Evolutionary conservation across 1,140 invertebrate genomes (phyloP), one percentile per base, ranked within the genome.

Genomic region (Aphidius ervi): DNA sequence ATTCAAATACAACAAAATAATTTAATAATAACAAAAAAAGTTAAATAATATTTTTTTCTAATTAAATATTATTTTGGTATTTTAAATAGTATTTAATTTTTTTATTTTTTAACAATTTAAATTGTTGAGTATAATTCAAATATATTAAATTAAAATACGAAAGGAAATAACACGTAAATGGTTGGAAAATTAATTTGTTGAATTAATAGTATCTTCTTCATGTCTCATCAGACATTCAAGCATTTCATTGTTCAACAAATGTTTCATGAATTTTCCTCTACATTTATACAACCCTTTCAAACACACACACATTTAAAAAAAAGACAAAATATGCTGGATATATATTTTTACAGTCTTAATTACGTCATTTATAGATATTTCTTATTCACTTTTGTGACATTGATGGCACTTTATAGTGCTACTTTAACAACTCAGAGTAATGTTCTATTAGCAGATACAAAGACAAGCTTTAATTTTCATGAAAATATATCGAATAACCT

Each of bases 391-490:
- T 62, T 62, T 58, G 65, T 60, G 63, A 62, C 66, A 67, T 65
- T 41, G 37, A 55, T 39, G 41, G 45, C 40, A 23, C 42, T 68
- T 67, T 66, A 64, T 66, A 64, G 63, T 63, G 63, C 63, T 57
- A 64, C 65, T 66, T 61, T 64, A 64, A 63, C 58, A 10, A 8
- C 60, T 31, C 52, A 45, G 59, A 68, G 55, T 68, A 76, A 73
- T 70, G 69, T 71, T 67, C 68, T 73, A 70, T 76, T 73, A 75
- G 67, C 64, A 65, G 61, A 63, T 70, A 74, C 70, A 75, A 74
- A 76, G 68, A 70, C 68, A 67, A 66, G 70, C 72, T 77, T 68
- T 67, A 70, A 70, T 70, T 74, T 74, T 73, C 70, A 77, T 72
- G 69, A 69, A 65, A 42, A 68, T 55, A 61, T 66, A 62, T 69